Evolutionary conservation across 2,113 vertebrate species (phyloP), one percentile per base, ranked within the genome.

Genomic region (Trogon surrucura): DNA sequence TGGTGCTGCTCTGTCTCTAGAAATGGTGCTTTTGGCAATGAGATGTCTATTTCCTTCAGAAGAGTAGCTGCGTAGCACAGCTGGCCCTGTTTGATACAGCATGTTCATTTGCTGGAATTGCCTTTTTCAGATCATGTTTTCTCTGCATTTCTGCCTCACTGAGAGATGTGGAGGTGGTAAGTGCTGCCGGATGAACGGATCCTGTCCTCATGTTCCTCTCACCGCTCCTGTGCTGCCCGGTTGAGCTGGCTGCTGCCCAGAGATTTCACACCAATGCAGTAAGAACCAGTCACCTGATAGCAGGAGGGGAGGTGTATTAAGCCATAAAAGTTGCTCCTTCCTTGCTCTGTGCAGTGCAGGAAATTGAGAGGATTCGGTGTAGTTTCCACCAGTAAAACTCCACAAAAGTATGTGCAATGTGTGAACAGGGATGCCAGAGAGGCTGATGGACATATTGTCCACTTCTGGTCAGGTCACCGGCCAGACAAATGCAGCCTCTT

Each of bases 401-500:
- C 10, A 44, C 25, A 11, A 9, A 50, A 69, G 22, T 8, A 10
- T 0, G 0, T 79, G 70, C 45, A 48, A 4, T 0, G 0, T 60
- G 69, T 54, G 57, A 58, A 29, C 7, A 20, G 30, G 22, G 41
- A 9, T 44, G 15, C 53, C 11, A 26, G 71, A 29, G 54, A 14
- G 48, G 30, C 71, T 45, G 41, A 8, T 15, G 67, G 61, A 26
- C 50, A 34, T 44, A 9, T 16, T 53, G 64, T 16, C 11, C 11
- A 1, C 22, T n/a, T 25, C 32, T 6, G 3, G 17, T 15, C 29
- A 13, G 36, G 16, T 74, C 10, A 15, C 0, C 5, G 66, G 50
- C 32, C 79, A 29, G 27, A 13, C 8, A 17, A 30, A 34, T 11
- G 51, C n/a, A 62, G 23, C 44, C 53, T 74, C 66, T 61, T 65